phyloP scores from a whole-genome alignment of 2,797 vertebrate species.

The Xiphorhynchus erythropygius region DNA sequence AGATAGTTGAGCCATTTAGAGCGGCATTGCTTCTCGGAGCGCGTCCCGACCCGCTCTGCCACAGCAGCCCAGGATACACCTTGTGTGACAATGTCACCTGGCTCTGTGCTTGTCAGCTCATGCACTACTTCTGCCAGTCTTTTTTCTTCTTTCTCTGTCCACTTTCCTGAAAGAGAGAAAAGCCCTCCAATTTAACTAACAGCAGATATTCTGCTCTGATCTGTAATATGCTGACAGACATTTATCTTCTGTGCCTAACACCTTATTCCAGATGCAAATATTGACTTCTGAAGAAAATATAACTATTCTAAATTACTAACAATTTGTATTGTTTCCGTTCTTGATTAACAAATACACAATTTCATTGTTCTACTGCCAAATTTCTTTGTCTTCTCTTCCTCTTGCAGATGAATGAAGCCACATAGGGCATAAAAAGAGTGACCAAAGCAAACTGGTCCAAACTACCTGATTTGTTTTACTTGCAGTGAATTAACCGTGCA shows the following conservation, averaged over 20 bases:
- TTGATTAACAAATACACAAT: neutral
- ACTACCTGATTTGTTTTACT: neutral
- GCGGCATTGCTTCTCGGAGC: conserved; percentile 98
- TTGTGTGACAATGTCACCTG: conserved; percentile 92
- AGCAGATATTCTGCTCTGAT: neutral
- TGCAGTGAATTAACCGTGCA: neutral
- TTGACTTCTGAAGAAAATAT: neutral
- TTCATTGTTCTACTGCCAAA: neutral
- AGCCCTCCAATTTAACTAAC: neutral
- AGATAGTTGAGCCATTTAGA: conserved; percentile 99
- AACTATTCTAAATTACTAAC: neutral
- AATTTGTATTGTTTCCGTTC: neutral
- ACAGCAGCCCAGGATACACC: conserved; percentile 97
- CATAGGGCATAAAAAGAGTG: neutral
- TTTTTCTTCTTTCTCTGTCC: conserved; percentile 96
- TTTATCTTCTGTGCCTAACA: neutral
- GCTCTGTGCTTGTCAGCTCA: conserved; percentile 91
- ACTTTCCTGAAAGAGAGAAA: conserved; percentile 86
- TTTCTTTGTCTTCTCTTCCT: neutral
- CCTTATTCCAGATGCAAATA: neutral
- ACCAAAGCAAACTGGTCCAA: neutral
- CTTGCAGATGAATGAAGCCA: neutral
- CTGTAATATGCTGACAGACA: accelerated
- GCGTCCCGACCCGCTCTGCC: conserved; percentile 91
- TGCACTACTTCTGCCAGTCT: conserved; percentile 94